phyloP scores from a whole-genome alignment of 2,797 vertebrate genomes.

The Ptychobarbus kaznakovi region DNA sequence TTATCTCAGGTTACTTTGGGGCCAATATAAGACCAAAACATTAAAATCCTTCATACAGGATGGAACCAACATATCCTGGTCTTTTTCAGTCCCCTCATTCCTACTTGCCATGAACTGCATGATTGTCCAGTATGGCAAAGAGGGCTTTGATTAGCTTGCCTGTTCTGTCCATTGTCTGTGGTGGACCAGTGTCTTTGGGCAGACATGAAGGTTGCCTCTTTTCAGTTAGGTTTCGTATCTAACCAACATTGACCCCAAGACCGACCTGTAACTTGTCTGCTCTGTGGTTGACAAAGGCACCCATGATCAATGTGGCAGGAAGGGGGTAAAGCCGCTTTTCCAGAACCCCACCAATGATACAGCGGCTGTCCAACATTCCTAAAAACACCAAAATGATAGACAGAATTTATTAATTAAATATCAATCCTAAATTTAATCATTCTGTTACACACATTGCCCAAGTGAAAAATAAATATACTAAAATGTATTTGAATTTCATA shows the following conservation, averaged over 20 bases:
- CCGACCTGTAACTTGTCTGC: constrained; percentile 90
- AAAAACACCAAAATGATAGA: not conserved
- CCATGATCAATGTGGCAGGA: constrained; percentile 92
- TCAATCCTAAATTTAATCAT: not conserved
- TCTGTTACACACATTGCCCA: not conserved
- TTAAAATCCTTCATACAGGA: constrained; percentile 8
- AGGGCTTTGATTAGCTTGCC: constrained; percentile 11
- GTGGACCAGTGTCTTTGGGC: constrained; percentile 50
- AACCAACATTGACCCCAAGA: constrained; percentile 78
- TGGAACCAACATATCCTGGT: constrained; percentile 22
- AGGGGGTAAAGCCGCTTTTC: constrained; percentile 92
- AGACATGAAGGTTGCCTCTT: constrained; percentile 31
- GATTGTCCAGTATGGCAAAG: constrained; percentile 7
- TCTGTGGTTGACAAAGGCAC: constrained; percentile 94
- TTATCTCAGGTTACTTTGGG: not conserved
- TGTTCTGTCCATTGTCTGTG: constrained; percentile 3
- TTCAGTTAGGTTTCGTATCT: not conserved
- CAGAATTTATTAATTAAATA: not conserved
- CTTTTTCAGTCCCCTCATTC: not conserved
- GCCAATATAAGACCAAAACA: not conserved
- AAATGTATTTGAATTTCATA: not conserved
- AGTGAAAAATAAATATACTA: not conserved
- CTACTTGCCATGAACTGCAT: constrained; percentile 8
- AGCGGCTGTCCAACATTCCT: constrained; percentile 94
- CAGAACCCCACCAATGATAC: constrained; percentile 91